A percentile compares a stretch with the other conserved stretches of the same genome.
These are phyloP conservation scores for Asteroscopus sphinx DNA, from an alignment of 2,888 invertebrate species.

Conservation along the genomic window DNA sequence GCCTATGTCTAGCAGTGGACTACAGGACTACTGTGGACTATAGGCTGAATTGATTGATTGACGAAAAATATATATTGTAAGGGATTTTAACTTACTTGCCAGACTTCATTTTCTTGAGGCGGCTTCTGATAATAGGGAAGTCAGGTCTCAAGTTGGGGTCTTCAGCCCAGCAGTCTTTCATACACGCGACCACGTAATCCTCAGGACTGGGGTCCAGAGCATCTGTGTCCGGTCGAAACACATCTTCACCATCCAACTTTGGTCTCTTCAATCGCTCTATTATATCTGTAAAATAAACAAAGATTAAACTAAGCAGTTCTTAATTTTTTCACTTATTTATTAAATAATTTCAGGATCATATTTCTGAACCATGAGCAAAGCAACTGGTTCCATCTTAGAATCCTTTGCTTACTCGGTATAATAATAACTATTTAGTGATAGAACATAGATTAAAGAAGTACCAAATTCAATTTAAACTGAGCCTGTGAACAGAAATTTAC, in stretches of 20 bases:
- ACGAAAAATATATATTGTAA: background rate
- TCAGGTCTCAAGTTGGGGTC: constrained; percentile 95
- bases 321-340: too few species aligned
- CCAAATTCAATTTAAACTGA: background rate
- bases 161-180: constrained; percentile 97
- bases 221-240: constrained; percentile 94
- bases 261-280: constrained; percentile 94
- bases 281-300: constrained; percentile 91
- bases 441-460: too few species aligned
- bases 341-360: too few species aligned
- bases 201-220: constrained; percentile 93
- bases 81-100: constrained; percentile 92
- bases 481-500: background rate
- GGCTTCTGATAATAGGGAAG: constrained; percentile 93
- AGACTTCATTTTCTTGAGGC: constrained; percentile 96
- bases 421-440: too few species aligned
- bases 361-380: too few species aligned
- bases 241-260: constrained; percentile 91
- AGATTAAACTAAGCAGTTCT: background rate
- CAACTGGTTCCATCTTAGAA: too few species aligned
- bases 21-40: too few species aligned
- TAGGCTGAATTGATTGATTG: too few species aligned
- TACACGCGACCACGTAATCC: constrained; percentile 94
- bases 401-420: too few species aligned
- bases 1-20: too few species aligned